Evolutionary conservation across 1,140 invertebrate species (phyloP).

Genomic region (Ceratina japonica): DNA sequence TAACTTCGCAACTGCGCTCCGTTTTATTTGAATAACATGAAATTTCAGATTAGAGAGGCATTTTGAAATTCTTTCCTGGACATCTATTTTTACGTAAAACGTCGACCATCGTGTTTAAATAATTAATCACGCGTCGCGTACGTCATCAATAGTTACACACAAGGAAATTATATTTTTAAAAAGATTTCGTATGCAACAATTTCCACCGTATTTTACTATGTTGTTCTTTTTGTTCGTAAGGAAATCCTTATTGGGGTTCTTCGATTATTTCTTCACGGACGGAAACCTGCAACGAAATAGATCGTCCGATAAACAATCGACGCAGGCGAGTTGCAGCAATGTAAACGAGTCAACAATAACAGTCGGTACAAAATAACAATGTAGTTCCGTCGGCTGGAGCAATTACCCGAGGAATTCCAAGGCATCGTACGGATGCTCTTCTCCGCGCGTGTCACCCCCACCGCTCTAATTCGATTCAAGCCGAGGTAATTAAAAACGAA

Average conservation of each 20-base stretch:
- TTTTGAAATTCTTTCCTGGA: not conserved
- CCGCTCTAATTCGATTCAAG: not conserved
- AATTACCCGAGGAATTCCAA: not conserved
- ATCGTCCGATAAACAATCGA: not conserved
- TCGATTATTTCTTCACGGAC: no score
- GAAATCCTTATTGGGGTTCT: no score
- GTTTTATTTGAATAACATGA: not conserved
- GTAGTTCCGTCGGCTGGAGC: not conserved
- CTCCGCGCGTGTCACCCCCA: not conserved
- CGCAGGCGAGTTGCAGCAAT: not conserved
- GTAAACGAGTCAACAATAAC: conserved; percentile 1
- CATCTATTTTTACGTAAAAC: not conserved
- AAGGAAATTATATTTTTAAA: not conserved
- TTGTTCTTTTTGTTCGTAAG: no score
- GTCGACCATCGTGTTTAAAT: not conserved
- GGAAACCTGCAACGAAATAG: not conserved
- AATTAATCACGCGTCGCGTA: not conserved
- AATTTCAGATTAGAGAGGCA: not conserved
- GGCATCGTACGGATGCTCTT: conserved; percentile 6
- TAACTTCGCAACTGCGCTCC: not conserved
- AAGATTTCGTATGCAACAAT: no score
- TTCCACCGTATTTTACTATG: no score
- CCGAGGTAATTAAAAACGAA: conserved; percentile 17
- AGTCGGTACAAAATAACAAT: not conserved
- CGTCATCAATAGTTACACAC: not conserved